Evolutionary conservation across 2,113 vertebrate species (phyloP), one percentile per base, ranked within the genome.

Genomic region (Taxidea taxus): DNA sequence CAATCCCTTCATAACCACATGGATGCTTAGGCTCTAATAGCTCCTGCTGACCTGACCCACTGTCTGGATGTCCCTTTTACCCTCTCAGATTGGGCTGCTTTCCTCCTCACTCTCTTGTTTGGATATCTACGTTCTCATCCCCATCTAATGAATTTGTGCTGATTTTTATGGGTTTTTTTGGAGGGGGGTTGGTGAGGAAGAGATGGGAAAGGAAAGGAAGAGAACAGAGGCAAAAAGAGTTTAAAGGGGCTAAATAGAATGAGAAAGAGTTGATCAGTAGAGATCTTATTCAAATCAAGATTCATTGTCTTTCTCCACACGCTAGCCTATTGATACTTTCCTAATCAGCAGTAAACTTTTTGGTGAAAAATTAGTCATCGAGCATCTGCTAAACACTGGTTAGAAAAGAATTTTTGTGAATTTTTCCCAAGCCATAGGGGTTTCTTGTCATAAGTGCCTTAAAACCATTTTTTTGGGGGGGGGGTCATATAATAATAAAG

Each of bases 321-420:
- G 37, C 29, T 31, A 86, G 18, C 21, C 14, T 25, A 82, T 87
- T 47, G 62, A 72, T 2, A n/a, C 66, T 91, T 10, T 77, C 34
- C 11, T 90, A 64, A 39, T 83, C 23, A 72, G 54, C n/a, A 62
- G 23, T 72, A 93, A 49, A 10, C 54, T 89, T 12, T 91, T 91
- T 31, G 13, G 10, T 89, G 80, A 94, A 93, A 94, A 85, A 89
- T 87, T 87, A 49, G 37, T 86, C 42, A 66, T 11, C 44, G 34
- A 90, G 9, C 20, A 82, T 92, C 47, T 97, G 27, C 18, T 93
- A 78, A 91, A 37, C 6, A 60, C 23, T 66, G 37, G 7, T 64
- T 92, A 84, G 68, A 80, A 96, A 88, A 90, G 6, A 92, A n/a
- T 75, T 83, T 78, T 75, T 66, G 23, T 66, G 27, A 83, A 15